Evolutionary conservation across 2,888 invertebrate genomes (phyloP).

Genomic region (Eupelmus urozonus): DNA sequence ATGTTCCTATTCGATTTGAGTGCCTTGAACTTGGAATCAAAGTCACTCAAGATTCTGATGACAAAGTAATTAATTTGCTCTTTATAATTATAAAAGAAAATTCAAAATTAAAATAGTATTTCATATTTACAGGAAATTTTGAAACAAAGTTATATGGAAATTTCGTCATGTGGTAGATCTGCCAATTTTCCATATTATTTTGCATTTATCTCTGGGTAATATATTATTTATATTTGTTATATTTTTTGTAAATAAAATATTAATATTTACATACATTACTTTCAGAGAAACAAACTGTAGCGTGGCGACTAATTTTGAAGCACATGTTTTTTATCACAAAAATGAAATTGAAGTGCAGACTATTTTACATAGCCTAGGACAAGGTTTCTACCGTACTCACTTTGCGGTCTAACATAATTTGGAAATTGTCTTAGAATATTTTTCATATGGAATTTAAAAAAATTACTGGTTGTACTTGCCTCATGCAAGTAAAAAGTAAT

Average conservation of each 20-base stretch:
- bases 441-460: slow-evolving; percentile 18
- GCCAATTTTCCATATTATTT: slow-evolving; percentile 79
- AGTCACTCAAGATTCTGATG: slow-evolving; percentile 74
- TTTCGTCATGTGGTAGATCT: slow-evolving; percentile 82
- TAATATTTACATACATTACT: slow-evolving; percentile 39
- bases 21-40: slow-evolving; percentile 79
- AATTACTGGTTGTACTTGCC: not conserved
- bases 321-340: slow-evolving; percentile 77
- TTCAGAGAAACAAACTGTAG: slow-evolving; percentile 78
- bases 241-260: not conserved
- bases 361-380: slow-evolving; percentile 79
- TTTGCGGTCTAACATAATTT: slow-evolving; percentile 76
- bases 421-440: slow-evolving; percentile 3
- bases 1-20: slow-evolving; percentile 77
- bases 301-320: slow-evolving; percentile 77
- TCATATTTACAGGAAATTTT: slow-evolving; percentile 77
- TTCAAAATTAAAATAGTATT: not conserved
- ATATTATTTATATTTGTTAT: slow-evolving; percentile 6
- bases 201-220: slow-evolving; percentile 82
- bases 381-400: slow-evolving; percentile 80
- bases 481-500: too few species aligned
- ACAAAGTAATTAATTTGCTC: slow-evolving; percentile 71
- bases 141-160: slow-evolving; percentile 82
- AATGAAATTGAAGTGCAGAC: slow-evolving; percentile 76
- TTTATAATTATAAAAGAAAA: not conserved